These are phyloP conservation scores for Leptinotarsa juncta DNA, from an alignment of 2,888 invertebrate genomes.

Conservation along the genomic window DNA sequence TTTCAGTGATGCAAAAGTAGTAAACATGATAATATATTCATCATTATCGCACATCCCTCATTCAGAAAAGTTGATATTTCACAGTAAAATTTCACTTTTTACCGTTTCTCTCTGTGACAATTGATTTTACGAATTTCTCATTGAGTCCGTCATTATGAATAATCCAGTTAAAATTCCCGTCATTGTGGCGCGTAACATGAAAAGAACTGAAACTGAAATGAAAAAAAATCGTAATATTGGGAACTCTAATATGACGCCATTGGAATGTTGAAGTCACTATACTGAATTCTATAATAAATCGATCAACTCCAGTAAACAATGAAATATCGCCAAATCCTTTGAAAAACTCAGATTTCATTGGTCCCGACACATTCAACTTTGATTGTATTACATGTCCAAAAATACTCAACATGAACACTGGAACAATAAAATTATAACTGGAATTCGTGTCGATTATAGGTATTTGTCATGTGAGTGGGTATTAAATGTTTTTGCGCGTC, in stretches of 20 bases:
- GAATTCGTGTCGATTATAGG: background rate
- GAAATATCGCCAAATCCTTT: background rate
- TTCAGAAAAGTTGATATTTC: no score
- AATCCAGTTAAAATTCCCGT: no score
- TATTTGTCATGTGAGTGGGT: background rate
- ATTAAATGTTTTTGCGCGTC: background rate
- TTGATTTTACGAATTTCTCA: no score
- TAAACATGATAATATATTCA: no score
- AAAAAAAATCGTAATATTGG: background rate
- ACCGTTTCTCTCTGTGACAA: no score
- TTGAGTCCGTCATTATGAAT: no score
- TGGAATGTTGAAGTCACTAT: background rate
- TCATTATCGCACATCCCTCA: no score
- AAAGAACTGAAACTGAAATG: no score
- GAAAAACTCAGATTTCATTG: background rate
- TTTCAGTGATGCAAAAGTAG: no score
- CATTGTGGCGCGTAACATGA: no score
- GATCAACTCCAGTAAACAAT: background rate
- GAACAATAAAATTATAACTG: background rate
- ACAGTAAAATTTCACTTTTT: no score
- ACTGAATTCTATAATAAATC: background rate
- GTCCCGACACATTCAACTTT: constrained; percentile 5
- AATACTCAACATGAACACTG: background rate
- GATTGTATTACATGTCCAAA: constrained; percentile 6
- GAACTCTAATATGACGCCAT: background rate